Percentiles rank a stretch among this genome's conserved stretches.
Conservation (phyloP, 1,140 invertebrate species). For the Euglossa dilemma region DNA sequence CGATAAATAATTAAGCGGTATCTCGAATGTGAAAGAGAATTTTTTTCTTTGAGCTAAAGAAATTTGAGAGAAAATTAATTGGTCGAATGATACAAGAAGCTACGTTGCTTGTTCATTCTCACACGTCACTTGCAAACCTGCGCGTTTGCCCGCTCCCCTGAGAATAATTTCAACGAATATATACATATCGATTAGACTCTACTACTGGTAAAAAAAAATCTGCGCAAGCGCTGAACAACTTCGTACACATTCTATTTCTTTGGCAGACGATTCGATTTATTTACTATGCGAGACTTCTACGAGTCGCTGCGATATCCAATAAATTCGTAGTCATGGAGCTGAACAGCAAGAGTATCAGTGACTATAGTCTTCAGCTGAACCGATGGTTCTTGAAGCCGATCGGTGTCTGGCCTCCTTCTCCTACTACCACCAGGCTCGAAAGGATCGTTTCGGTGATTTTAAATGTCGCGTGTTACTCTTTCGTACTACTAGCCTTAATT, state of each 20-base stretch:
- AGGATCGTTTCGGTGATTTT: background rate
- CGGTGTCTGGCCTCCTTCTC: conserved; percentile 40
- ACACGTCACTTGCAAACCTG: too few relatives aligned
- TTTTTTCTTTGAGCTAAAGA: too few relatives aligned
- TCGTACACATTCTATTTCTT: too few relatives aligned
- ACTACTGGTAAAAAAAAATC: background rate
- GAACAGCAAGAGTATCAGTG: conserved; percentile 28
- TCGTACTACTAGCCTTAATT: background rate
- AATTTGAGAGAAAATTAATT: too few relatives aligned
- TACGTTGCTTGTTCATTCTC: too few relatives aligned
- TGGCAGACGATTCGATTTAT: background rate
- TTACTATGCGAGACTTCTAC: too few relatives aligned
- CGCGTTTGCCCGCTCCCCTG: background rate
- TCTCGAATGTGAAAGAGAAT: too few relatives aligned
- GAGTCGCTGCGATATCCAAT: too few relatives aligned
- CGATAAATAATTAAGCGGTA: too few relatives aligned
- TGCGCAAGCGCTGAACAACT: background rate
- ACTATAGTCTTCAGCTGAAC: conserved; percentile 42
- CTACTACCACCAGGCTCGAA: background rate
- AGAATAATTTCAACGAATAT: conserved; percentile 15
- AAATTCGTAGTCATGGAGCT: too few relatives aligned
- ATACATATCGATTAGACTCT: conserved; percentile 44
- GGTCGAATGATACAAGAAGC: too few relatives aligned
- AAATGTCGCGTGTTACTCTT: background rate
- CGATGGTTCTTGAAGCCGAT: conserved; percentile 57